Evolutionary conservation across 2,113 vertebrate genomes (phyloP), one percentile per base, ranked within the genome.

Genomic region (Megalops atlanticus): DNA sequence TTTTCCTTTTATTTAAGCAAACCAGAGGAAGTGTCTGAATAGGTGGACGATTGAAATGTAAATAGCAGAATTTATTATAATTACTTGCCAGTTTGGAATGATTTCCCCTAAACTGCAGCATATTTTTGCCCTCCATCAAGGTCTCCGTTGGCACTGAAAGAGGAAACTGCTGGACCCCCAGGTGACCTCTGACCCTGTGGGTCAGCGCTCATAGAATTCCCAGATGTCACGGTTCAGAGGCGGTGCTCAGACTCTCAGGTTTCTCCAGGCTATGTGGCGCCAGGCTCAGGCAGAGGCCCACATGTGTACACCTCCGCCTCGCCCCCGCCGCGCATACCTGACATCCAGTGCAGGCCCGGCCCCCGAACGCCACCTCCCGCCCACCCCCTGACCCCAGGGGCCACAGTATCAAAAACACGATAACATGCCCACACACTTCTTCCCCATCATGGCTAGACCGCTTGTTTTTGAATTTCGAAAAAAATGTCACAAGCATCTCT

Each of bases 171-270:
- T 92, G 93, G 89, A 92, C 91, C 91, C 90, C 86, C 88, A 64
- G 73, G 81, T 89, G 90, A 95, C 94, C 95, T 95, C 81, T 94
- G 94, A 94, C 95, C 93, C 88, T 82, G 78, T 43, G 89, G 95
- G 95, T 96, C 95, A 95, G 91, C 90, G 90, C 92, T 91, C 92
- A 88, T 91, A 90, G 94, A 95, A 94, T 94, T 94, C 93, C 90
- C 95, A 96, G 95, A 95, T 96, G 95, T 96, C 95, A 95, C 92
- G 91, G 91, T 93, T 94, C 93, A 93, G 94, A 92, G 91, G 92
- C 86, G 90, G 90, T 84, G 18, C 89, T 91, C 86, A 90, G 89
- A 88, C 88, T 89, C 93, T 95, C 93, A 89, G 91, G 92, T 95
- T 95, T 92, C 94, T 89, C 89, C 89, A 91, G 93, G 93, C 94